phyloP scores from a whole-genome alignment of 1,140 invertebrate species.

The Drosophila erecta region DNA sequence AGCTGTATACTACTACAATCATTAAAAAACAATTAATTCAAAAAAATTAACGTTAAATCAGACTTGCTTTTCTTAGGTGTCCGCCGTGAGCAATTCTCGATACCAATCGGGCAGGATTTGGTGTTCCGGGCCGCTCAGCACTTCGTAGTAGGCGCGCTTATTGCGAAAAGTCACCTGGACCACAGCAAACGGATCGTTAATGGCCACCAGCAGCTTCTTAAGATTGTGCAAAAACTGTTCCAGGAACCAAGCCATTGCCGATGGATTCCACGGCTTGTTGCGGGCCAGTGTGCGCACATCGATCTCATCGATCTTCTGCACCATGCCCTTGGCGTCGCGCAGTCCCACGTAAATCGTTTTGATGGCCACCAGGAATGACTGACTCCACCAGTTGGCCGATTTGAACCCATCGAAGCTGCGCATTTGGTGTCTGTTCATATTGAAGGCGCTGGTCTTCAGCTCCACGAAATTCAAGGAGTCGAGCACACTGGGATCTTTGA shows the following conservation, averaged over 20 bases:
- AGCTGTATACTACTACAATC: too few species aligned
- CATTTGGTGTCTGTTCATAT: slow-evolving; percentile 87
- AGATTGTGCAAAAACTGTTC: slow-evolving; percentile 41
- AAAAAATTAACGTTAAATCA: too few species aligned
- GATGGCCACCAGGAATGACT: slow-evolving; percentile 89
- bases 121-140: slow-evolving; percentile 5
- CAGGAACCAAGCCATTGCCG: slow-evolving; percentile 37
- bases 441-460: slow-evolving; percentile 86
- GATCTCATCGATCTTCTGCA: slow-evolving; percentile 24
- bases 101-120: slow-evolving; percentile 57
- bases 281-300: slow-evolving; percentile 21
- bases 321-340: slow-evolving; percentile 87
- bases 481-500: slow-evolving; percentile 32
- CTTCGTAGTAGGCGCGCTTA: slow-evolving; percentile 1
- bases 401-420: slow-evolving; percentile 86
- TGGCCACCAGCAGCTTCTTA: slow-evolving; percentile 15
- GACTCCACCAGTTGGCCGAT: slow-evolving; percentile 88
- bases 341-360: slow-evolving; percentile 88
- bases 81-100: slow-evolving; percentile 2
- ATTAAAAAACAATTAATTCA: too few species aligned
- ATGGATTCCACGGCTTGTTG: slow-evolving; percentile 55
- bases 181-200: slow-evolving; percentile 37
- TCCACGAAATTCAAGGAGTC: slow-evolving; percentile 80
- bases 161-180: slow-evolving; percentile 34
- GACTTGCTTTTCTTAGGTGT: background rate